Evolutionary conservation across 2,113 vertebrate species (phyloP).

Genomic region (Pimephales promelas): DNA sequence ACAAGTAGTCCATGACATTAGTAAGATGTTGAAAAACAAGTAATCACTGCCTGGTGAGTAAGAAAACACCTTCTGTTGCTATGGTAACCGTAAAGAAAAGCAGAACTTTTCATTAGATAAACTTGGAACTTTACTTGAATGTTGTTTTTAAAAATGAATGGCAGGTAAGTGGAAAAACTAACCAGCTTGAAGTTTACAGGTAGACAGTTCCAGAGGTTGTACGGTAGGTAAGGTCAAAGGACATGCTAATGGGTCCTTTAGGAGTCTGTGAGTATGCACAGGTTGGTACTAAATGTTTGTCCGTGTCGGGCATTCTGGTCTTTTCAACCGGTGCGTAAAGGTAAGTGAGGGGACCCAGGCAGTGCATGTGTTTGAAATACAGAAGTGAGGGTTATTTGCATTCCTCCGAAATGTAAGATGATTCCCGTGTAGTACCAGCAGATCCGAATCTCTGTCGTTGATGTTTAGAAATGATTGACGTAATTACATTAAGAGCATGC

Average conservation of each 20-base stretch:
- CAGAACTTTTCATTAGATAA: conserved; percentile 70
- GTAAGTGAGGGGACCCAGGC: conserved; percentile 72
- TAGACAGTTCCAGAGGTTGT: conserved; percentile 46
- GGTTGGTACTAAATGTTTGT: conserved; percentile 78
- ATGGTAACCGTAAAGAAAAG: conserved; percentile 72
- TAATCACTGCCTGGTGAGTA: conserved; percentile 85
- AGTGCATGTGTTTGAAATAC: neutral
- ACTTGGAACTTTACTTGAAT: conserved; percentile 76
- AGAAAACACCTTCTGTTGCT: conserved; percentile 84
- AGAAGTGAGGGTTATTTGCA: neutral
- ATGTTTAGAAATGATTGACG: neutral
- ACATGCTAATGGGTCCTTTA: conserved; percentile 30
- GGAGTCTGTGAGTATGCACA: conserved; percentile 74
- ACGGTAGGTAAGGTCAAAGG: conserved; percentile 75
- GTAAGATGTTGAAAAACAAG: conserved; percentile 84
- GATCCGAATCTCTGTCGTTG: neutral
- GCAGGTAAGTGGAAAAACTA: conserved; percentile 76
- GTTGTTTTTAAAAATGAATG: conserved; percentile 75
- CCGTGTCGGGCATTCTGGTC: conserved; percentile 60
- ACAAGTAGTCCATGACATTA: conserved; percentile 82
- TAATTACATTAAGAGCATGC: neutral
- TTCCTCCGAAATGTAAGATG: neutral
- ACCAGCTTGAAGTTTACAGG: conserved; percentile 73
- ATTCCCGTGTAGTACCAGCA: neutral
- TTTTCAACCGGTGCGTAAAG: conserved; percentile 66